These are phyloP conservation scores for Sycobia sp. DNA, from an alignment of 1,140 invertebrate species.

Conservation along the genomic window DNA sequence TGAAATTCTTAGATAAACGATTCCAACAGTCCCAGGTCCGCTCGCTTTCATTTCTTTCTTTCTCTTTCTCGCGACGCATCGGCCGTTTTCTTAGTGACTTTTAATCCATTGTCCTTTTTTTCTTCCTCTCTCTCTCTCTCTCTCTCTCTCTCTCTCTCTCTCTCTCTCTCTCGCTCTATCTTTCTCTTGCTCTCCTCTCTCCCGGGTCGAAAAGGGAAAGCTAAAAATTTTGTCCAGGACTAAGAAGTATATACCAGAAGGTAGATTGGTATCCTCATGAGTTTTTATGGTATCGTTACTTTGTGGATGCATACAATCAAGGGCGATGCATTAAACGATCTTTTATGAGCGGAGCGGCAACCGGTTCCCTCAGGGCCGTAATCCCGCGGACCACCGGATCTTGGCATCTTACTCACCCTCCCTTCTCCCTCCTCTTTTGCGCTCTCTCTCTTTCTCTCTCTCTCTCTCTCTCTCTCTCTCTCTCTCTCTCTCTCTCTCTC, in stretches of 20 bases:
- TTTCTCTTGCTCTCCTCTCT: too few species aligned
- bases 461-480: too few species aligned
- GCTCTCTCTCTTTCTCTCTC: too few species aligned
- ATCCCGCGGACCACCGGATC: conserved; percentile 38
- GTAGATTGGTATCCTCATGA: conserved; percentile 22
- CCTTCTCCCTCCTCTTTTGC: too few species aligned
- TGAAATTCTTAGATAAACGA: conserved; percentile 5
- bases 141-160: background rate
- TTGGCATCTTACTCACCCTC: conserved; percentile 32
- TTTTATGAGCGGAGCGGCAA: conserved; percentile 40
- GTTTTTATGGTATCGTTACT: conserved; percentile 34
- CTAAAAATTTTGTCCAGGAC: background rate
- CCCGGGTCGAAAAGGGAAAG: background rate
- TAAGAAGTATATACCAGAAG: conserved; percentile 9
- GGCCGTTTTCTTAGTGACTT: background rate
- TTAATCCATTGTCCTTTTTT: conserved; percentile 15
- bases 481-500: too few species aligned
- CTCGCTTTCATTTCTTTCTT: too few species aligned
- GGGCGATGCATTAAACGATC: conserved; percentile 44
- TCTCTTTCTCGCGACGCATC: background rate
- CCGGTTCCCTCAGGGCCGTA: conserved; percentile 40
- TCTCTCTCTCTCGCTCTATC: background rate
- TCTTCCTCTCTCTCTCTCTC: background rate
- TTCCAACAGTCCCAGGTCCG: background rate
- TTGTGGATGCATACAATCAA: conserved; percentile 41